Base-by-base conservation (phyloP, 2,113 vertebrate genomes). In the Pithys albifrons region DNA sequence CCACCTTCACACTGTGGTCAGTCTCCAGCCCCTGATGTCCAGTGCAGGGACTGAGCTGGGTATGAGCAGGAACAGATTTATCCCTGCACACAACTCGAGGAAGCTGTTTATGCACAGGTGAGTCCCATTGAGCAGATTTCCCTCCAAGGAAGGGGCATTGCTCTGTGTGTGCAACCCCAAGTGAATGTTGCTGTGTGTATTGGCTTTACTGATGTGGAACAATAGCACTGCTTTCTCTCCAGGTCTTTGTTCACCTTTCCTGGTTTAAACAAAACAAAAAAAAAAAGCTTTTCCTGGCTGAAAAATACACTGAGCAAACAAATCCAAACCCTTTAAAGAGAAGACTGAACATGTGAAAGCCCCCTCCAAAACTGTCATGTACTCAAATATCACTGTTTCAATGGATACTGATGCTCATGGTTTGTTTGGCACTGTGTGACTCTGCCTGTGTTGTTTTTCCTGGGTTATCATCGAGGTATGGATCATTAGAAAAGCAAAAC, bases 381-480 rank as follows among this genome's bases (percentile, higher is more conserved):
- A 65, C 46, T 73, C 69, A 57, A 5, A 62, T 8, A 0, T 89
- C 48, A 23, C 33, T 23, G 4, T 76, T 74, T 45, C 49, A 86
- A 6, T 73, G 22, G 45, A 41, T 58, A 58, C 37, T 72, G 64
- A 41, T 22, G 28, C 17, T 54, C 12, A 6, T 17, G 22, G 35
- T 85, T 94, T 62, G 43, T 87, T 78, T 64, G 66, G 75, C 14
- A 33, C 35, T n/a, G n/a, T 9, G 43, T 66, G 73, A 54, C 58
- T 82, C 80, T 84, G 80, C 46, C 25, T 80, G 3, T 25, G 55
- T 81, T 81, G 57, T 91, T 96, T 94, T 91, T 64, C 49, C 76
- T 85, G 81, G 69, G 91, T 39, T 59, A 14, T n/a, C 59, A 43
- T 91, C 61, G 55, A 93, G 59, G 37, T 67, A 45, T 2, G 15